phyloP scores from a whole-genome alignment of 2,888 invertebrate genomes.

The Himalopsyche anomala region DNA sequence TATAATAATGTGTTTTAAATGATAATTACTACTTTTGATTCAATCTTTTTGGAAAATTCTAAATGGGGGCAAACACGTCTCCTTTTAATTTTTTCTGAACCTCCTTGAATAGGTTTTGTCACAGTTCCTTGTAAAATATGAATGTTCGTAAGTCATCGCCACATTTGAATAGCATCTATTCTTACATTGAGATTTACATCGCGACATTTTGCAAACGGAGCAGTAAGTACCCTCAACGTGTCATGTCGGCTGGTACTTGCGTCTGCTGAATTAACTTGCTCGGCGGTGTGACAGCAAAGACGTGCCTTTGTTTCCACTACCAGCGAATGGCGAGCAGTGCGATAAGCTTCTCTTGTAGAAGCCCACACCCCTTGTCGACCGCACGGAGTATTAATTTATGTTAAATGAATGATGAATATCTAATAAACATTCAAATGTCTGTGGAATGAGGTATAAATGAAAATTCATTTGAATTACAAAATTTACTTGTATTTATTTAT shows the following conservation, averaged over 20 bases:
- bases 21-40: no score
- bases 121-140: no score
- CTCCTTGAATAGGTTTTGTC: no score
- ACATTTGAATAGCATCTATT: neutral
- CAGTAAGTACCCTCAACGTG: neutral
- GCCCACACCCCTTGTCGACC: neutral
- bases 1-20: no score
- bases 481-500: no score
- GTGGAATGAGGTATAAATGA: no score
- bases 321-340: conserved; percentile 19
- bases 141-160: no score
- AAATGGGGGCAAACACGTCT: no score
- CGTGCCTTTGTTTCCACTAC: neutral
- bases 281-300: conserved; percentile 16
- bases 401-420: neutral
- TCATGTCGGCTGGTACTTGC: conserved; percentile 25
- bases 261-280: conserved; percentile 17
- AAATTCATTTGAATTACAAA: no score
- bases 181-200: neutral
- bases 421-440: no score
- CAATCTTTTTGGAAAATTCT: no score
- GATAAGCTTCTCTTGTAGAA: conserved; percentile 11
- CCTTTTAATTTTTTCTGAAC: no score
- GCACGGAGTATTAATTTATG: neutral
- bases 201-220: neutral